These are phyloP conservation scores for Cryptus viduatorius DNA, from an alignment of 2,888 invertebrate species.

Conservation along the genomic window DNA sequence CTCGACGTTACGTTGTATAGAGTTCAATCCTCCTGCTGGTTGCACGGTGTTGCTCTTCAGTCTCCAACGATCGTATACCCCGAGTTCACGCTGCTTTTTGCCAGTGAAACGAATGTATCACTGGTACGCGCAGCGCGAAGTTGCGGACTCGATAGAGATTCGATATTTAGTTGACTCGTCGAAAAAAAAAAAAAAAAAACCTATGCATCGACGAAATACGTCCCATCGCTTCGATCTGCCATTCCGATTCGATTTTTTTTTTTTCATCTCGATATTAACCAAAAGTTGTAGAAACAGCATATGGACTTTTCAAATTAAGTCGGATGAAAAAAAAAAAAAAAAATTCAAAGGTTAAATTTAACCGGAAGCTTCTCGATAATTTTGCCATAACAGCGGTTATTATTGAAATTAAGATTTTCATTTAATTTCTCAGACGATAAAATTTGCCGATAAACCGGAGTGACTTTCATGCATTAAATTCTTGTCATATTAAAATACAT, in stretches of 20 bases:
- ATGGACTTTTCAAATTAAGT: too few species aligned
- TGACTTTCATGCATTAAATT: background rate
- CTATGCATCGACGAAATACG: background rate
- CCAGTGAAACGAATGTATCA: background rate
- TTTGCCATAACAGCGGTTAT: background rate
- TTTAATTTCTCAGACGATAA: background rate
- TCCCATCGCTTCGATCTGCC: background rate
- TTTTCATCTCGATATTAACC: too few species aligned
- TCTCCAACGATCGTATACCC: background rate
- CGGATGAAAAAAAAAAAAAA: too few species aligned
- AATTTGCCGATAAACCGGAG: background rate
- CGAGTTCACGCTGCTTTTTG: too few species aligned
- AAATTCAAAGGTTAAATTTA: too few species aligned
- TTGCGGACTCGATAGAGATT: background rate
- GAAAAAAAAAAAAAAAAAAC: constrained; percentile 2
- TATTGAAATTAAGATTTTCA: background rate
- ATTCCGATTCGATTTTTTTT: too few species aligned
- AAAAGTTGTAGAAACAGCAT: too few species aligned
- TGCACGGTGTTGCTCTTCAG: constrained; percentile 23
- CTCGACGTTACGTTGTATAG: constrained; percentile 43
- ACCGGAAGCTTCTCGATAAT: too few species aligned
- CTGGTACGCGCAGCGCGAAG: background rate
- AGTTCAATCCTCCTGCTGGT: constrained; percentile 15
- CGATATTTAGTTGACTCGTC: background rate
- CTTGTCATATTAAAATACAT: background rate